These are phyloP conservation scores for Diarsia dahlii DNA, from an alignment of 2,888 invertebrate genomes.

Conservation along the genomic window DNA sequence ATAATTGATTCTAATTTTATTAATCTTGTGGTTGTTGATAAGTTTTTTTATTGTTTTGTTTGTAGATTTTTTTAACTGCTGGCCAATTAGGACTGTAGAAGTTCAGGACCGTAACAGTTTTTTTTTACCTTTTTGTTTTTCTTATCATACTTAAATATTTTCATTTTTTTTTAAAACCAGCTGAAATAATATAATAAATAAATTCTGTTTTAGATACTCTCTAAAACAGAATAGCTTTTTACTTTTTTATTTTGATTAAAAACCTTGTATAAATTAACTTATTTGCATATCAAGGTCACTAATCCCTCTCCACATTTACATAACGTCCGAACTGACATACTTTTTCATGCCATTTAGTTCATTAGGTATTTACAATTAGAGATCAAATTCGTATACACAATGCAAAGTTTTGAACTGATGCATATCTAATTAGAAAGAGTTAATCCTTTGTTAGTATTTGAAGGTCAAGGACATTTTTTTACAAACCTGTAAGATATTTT, in stretches of 20 bases:
- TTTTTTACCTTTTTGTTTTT: not conserved
- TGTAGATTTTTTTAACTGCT: not conserved
- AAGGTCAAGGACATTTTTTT: constrained; percentile 25
- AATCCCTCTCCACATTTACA: not conserved
- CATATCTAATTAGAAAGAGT: constrained; percentile 23
- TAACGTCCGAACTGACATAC: not conserved
- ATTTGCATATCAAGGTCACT: constrained; percentile 25
- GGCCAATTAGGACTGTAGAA: not conserved
- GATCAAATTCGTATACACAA: constrained; percentile 32
- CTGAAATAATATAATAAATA: no score
- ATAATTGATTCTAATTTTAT: not conserved
- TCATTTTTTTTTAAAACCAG: not conserved
- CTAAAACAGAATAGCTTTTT: not conserved
- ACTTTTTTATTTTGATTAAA: not conserved
- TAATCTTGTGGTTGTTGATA: not conserved
- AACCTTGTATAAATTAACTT: not conserved
- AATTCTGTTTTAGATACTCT: no score
- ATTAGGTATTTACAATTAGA: not conserved
- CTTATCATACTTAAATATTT: not conserved
- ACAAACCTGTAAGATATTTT: not conserved
- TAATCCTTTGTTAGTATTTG: constrained; percentile 17
- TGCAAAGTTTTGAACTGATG: constrained; percentile 13
- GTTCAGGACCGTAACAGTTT: not conserved
- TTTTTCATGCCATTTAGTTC: constrained; percentile 1
- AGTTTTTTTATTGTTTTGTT: not conserved